Base-by-base conservation (phyloP, 2,888 invertebrate species). In the Nomada goodeniana region DNA sequence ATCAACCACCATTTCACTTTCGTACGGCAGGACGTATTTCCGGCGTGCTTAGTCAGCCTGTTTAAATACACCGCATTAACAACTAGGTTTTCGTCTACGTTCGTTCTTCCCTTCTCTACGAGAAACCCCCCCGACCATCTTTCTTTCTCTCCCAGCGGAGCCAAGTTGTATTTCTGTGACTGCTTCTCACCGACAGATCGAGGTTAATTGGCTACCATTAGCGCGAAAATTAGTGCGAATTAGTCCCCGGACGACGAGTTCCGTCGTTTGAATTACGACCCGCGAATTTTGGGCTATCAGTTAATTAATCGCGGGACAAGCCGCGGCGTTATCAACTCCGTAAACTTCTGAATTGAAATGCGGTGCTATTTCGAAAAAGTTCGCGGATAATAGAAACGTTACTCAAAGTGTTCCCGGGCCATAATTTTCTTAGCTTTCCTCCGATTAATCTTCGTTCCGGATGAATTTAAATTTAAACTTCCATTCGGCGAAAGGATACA, bases 11-110 rank as follows among this genome's bases (percentile, higher is more conserved):
- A 71, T 80, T 82, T 86, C 82, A 77, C 72, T 76, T 80, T 74
- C 78, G 67, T 59, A 80, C 71, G 81, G 55, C 85, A 78, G 80
- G 70, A 82, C 79, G 84, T 88, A 88, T 90, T 90, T 90, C 91
- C 89, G 88, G 87, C 90, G 83, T 67, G 67, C 78, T 91, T 90
- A 90, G 89, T 89, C 90, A 89, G 80, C 71, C 85, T 29, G 82
- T 82, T 85, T 85, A 85, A 90, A 88, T 80, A 83, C 86, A 82
- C 78, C 42, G 64, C 81, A 65, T 82, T 72, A 82, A 87, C 86
- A 42, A 59, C 64, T 57, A 76, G 61, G 53, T 74, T 85, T 79
- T 76, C 83, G 78, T 76, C 79, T 69, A 61, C 61, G 68, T 63
- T 55, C 55, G 64, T 72, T 55, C 42, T 53, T 71, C 61, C 59